Evolutionary conservation across 2,113 vertebrate species (phyloP).

Genomic region (Caranx ignobilis): DNA sequence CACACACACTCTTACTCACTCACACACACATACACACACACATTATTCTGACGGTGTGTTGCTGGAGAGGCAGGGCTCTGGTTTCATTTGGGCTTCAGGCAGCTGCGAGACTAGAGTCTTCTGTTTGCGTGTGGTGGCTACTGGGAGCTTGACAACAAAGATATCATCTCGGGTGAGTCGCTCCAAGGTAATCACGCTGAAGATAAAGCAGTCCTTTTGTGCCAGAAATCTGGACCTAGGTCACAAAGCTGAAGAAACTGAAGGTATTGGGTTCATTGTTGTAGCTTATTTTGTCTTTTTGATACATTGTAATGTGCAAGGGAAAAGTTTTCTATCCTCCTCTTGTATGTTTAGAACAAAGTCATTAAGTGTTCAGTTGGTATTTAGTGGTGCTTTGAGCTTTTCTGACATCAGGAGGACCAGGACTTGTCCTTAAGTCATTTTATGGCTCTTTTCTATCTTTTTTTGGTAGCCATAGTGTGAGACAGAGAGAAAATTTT

Average conservation of each 20-base stretch:
- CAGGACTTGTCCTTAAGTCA: too few relatives aligned
- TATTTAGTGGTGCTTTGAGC: not conserved
- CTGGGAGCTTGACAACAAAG: conserved; percentile 63
- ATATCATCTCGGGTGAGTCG: conserved; percentile 74
- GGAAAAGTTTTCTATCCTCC: not conserved
- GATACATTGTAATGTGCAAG: not conserved
- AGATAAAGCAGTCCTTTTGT: conserved; percentile 38
- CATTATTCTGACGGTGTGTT: conserved; percentile 66
- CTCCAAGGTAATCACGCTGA: conserved; percentile 47
- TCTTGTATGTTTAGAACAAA: not conserved
- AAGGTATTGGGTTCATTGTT: conserved; percentile 11
- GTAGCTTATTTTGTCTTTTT: conserved; percentile 1
- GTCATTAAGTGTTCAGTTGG: not conserved
- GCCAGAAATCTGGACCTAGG: conserved; percentile 25
- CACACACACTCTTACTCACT: conserved; percentile 11
- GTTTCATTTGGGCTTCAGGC: conserved; percentile 83
- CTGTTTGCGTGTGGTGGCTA: conserved; percentile 71
- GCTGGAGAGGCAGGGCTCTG: conserved; percentile 78
- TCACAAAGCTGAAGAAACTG: conserved; percentile 4
- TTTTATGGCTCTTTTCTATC: too few relatives aligned
- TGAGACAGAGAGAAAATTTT: too few relatives aligned
- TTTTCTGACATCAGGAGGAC: not conserved
- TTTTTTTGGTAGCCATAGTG: too few relatives aligned
- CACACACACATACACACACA: conserved; percentile 41
- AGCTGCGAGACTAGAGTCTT: conserved; percentile 68